A percentile compares a stretch with the other conserved stretches of the same genome.
These are phyloP conservation scores for Genyomyrus donnyi DNA, from an alignment of 2,113 vertebrate genomes.

Conservation along the genomic window DNA sequence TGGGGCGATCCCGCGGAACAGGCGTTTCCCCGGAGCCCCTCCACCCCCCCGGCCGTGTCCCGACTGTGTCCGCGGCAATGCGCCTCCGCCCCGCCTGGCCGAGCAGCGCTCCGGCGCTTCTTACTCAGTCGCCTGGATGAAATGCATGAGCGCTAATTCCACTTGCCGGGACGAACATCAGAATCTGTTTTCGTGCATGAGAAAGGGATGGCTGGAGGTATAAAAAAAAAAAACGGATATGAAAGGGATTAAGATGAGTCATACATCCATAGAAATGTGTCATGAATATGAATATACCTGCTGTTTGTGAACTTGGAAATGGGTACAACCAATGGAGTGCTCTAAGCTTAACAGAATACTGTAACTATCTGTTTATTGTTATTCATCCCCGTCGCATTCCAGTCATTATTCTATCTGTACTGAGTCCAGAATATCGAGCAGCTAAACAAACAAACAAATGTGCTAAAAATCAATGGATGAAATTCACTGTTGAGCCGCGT, in stretches of 20 bases:
- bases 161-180: neutral
- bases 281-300: neutral
- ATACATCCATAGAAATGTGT: neutral
- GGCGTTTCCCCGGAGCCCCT: constrained; percentile 5
- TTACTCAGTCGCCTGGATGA: neutral
- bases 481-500: neutral
- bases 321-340: no score
- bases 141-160: constrained; percentile 10
- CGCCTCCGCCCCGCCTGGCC: neutral
- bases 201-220: neutral
- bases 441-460: neutral
- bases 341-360: neutral
- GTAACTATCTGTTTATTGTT: neutral
- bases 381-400: neutral
- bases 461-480: neutral
- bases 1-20: neutral
- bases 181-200: neutral
- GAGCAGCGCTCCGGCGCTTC: neutral
- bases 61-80: neutral
- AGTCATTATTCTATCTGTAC: neutral
- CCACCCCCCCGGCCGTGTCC: no score
- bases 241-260: constrained; percentile 4
- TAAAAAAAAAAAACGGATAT: neutral
- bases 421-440: neutral
- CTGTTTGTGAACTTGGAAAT: constrained; percentile 4